A percentile compares a stretch with the other conserved stretches of the same genome.
Conservation (phyloP, 2,888 invertebrate species). For the Ctena decussata region DNA sequence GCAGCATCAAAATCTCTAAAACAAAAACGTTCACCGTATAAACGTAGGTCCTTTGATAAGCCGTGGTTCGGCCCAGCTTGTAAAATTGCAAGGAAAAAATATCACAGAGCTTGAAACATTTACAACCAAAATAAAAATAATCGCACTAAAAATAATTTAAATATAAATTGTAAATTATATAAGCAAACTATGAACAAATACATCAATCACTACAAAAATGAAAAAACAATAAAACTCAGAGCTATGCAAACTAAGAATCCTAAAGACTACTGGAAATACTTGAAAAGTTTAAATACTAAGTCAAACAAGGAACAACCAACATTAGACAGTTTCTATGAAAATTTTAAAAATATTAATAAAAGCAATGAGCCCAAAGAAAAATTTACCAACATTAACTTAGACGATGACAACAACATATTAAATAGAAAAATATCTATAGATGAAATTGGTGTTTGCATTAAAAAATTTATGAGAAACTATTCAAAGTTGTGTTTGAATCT, state of each 20-base stretch:
- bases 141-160: background rate
- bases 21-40: background rate
- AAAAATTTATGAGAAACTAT: background rate
- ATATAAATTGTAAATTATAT: background rate
- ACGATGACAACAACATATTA: background rate
- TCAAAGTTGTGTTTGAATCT: background rate
- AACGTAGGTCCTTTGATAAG: background rate
- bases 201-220: background rate
- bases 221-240: background rate
- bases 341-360: slow-evolving; percentile 9
- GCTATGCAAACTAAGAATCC: background rate
- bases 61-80: background rate
- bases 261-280: slow-evolving; percentile 12
- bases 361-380: background rate
- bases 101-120: background rate
- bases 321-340: background rate
- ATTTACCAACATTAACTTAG: background rate
- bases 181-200: slow-evolving; percentile 15
- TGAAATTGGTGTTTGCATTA: background rate
- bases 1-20: background rate
- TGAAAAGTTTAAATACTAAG: background rate
- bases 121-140: background rate
- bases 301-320: background rate
- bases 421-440: background rate
- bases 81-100: slow-evolving; percentile 1